Evolutionary conservation across 2,113 vertebrate species (phyloP).

Genomic region (Serranochromis macrocephalus): DNA sequence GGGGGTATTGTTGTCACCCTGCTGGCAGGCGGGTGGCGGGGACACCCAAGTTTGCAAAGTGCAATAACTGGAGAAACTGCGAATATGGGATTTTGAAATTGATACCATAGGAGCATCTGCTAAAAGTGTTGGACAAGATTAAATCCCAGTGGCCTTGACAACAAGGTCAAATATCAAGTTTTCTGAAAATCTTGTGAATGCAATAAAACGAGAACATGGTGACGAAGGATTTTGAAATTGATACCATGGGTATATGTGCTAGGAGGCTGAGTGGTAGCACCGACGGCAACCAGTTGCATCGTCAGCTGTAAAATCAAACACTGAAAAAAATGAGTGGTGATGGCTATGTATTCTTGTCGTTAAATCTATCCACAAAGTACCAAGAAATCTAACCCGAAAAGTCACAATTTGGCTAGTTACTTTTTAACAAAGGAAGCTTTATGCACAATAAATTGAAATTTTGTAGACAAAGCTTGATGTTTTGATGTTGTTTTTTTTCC

Average conservation of each 20-base stretch:
- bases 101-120: background rate
- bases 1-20: background rate
- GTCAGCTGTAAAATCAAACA: background rate
- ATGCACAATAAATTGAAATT: background rate
- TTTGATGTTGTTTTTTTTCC: background rate
- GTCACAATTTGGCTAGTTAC: background rate
- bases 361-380: background rate
- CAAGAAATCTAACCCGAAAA: too few species aligned
- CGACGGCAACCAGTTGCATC: background rate
- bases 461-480: background rate
- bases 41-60: background rate
- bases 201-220: background rate
- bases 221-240: background rate
- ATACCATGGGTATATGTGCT: background rate
- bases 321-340: background rate
- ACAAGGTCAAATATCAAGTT: background rate
- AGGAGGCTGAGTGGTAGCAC: background rate
- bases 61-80: background rate
- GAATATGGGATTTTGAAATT: background rate
- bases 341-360: background rate
- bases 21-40: fast-evolving
- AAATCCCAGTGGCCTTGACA: background rate
- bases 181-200: background rate
- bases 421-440: background rate
- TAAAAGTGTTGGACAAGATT: background rate